Evolutionary conservation across 2,113 vertebrate species (phyloP).

Genomic region (Coptodon bakossiorum): DNA sequence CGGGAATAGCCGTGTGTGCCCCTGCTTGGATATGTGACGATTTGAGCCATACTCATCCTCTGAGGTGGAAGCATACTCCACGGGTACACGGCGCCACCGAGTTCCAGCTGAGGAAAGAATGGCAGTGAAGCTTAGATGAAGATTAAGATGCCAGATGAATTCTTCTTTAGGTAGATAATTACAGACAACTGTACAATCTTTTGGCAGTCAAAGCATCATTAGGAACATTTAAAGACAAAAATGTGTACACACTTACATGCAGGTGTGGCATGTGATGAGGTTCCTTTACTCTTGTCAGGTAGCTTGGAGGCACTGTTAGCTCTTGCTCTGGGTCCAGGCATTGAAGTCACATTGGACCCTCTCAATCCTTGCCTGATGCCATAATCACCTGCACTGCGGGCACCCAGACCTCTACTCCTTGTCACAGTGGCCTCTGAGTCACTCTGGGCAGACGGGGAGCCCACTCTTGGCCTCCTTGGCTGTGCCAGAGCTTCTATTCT

Average conservation of each 20-base stretch:
- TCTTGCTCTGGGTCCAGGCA: slow-evolving; percentile 82
- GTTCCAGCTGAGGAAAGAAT: slow-evolving; percentile 59
- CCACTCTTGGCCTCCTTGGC: slow-evolving; percentile 83
- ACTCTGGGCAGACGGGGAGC: slow-evolving; percentile 91
- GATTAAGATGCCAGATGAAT: not conserved
- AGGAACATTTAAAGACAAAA: not conserved
- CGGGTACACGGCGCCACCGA: slow-evolving; percentile 91
- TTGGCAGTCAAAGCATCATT: not conserved
- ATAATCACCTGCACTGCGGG: slow-evolving; percentile 72
- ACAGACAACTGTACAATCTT: not conserved
- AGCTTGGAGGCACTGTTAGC: slow-evolving; percentile 95
- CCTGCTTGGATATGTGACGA: slow-evolving; percentile 88
- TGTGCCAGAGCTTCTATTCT: slow-evolving; percentile 92
- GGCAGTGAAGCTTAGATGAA: not conserved
- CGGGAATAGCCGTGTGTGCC: slow-evolving; percentile 78
- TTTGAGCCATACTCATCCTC: slow-evolving; percentile 98
- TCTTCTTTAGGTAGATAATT: not conserved
- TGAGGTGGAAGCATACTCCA: slow-evolving; percentile 96
- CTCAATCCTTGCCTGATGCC: slow-evolving; percentile 78
- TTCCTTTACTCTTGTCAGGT: slow-evolving; percentile 84
- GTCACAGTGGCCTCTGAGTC: slow-evolving; percentile 92
- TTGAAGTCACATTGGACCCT: slow-evolving; percentile 61
- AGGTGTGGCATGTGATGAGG: slow-evolving; percentile 77
- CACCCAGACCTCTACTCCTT: slow-evolving; percentile 71
- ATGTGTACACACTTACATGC: slow-evolving; percentile 72